Conservation (phyloP, 2,888 invertebrate species). For the Callimorpha dominula region DNA sequence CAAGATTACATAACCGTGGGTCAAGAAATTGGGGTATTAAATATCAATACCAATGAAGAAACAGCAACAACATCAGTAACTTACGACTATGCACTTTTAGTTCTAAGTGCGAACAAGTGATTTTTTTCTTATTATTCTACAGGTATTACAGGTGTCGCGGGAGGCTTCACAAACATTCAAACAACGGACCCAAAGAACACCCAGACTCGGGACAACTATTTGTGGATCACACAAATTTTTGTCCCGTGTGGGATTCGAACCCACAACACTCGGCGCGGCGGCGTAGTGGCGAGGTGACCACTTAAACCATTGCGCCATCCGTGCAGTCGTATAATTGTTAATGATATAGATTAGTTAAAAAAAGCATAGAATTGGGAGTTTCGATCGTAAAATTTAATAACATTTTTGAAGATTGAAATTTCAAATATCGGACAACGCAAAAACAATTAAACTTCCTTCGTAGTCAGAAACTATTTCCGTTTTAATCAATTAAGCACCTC, state of each 20-base stretch:
- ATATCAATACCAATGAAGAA: conserved; percentile 28
- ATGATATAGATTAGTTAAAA: neutral
- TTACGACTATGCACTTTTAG: conserved; percentile 37
- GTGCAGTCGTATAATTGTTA: neutral
- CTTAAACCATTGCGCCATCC: too few species aligned
- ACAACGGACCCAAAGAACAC: too few species aligned
- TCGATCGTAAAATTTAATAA: neutral
- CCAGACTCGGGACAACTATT: too few species aligned
- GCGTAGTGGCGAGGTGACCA: too few species aligned
- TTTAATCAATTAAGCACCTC: too few species aligned
- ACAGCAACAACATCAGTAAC: conserved; percentile 26
- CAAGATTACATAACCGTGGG: conserved; percentile 37
- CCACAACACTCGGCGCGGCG: too few species aligned
- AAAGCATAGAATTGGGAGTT: neutral
- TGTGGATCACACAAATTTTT: too few species aligned
- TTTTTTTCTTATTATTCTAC: neutral
- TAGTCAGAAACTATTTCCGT: neutral
- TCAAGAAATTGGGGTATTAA: conserved; percentile 36
- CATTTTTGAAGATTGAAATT: neutral
- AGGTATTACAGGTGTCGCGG: too few species aligned
- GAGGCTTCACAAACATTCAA: too few species aligned
- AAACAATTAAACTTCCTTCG: neutral
- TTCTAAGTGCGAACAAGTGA: conserved; percentile 41
- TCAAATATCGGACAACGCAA: neutral
- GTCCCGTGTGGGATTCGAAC: too few species aligned